Conservation (phyloP, 2,113 vertebrate species). For the Phaethornis superciliosus region DNA sequence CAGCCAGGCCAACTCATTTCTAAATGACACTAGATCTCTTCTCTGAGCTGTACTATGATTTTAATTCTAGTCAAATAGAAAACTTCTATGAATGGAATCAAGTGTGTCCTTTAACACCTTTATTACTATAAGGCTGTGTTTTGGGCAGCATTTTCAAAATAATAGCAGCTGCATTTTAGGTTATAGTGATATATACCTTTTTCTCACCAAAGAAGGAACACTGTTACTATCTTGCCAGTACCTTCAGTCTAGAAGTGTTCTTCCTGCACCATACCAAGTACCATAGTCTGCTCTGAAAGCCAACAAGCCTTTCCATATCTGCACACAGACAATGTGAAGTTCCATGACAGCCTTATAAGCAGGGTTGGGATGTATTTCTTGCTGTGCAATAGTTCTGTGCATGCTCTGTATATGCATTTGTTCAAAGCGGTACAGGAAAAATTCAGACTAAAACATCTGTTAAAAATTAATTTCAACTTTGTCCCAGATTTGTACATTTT, state of each 20-base stretch:
- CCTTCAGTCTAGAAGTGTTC: background rate
- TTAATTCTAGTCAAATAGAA: slow-evolving; percentile 23
- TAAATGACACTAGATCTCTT: background rate
- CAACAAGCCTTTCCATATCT: background rate
- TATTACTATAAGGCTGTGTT: background rate
- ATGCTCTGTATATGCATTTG: background rate
- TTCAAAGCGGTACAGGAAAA: slow-evolving; percentile 9
- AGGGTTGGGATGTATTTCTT: background rate
- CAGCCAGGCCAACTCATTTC: slow-evolving; percentile 52
- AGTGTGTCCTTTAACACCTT: slow-evolving; percentile 43
- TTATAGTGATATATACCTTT: background rate
- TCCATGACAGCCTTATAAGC: background rate
- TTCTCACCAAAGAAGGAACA: background rate
- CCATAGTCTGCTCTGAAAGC: background rate
- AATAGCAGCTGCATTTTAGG: background rate
- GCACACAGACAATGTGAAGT: background rate
- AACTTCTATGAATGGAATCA: slow-evolving; percentile 37
- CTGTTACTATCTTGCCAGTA: background rate
- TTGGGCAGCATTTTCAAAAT: background rate
- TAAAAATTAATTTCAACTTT: slow-evolving; percentile 62
- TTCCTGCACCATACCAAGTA: background rate
- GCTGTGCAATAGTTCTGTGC: background rate
- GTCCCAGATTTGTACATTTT: slow-evolving; percentile 24
- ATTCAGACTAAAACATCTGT: slow-evolving; percentile 48
- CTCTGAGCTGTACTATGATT: slow-evolving; percentile 49